Percentiles rank a stretch among this genome's conserved stretches.
Conservation (phyloP, 1,140 invertebrate species). For the Drosophila tani region DNA sequence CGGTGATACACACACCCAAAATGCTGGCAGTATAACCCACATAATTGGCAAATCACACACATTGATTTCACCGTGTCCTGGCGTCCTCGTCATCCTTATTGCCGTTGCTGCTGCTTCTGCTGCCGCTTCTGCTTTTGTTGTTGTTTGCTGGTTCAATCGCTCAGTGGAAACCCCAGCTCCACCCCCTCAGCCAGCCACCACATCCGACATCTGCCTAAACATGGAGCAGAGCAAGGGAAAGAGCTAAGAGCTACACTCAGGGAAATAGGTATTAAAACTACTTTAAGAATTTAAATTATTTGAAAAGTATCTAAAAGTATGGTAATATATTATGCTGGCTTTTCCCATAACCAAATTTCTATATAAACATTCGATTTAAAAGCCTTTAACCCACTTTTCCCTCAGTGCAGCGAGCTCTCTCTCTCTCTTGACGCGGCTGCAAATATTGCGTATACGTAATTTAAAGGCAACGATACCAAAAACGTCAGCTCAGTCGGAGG, state of each 20-base stretch:
- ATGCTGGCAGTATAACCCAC: constrained; percentile 64
- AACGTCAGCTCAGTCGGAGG: constrained; percentile 18
- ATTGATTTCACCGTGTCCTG: constrained; percentile 77
- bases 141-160: constrained; percentile 70
- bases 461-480: constrained; percentile 68
- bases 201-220: constrained; percentile 77
- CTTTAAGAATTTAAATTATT: too few relatives aligned
- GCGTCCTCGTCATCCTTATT: constrained; percentile 50
- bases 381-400: neutral
- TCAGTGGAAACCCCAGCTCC: constrained; percentile 48
- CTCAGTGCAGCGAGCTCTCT: constrained; percentile 33
- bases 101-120: constrained; percentile 25
- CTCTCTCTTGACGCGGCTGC: constrained; percentile 38
- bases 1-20: constrained; percentile 31
- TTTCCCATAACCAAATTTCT: too few relatives aligned
- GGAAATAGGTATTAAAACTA: neutral
- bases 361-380: too few relatives aligned
- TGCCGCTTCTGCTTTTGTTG: constrained; percentile 31
- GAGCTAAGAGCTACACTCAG: constrained; percentile 7
- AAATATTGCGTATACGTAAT: constrained; percentile 76
- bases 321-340: too few relatives aligned
- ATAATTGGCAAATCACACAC: constrained; percentile 82
- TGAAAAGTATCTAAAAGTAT: too few relatives aligned
- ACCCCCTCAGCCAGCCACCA: constrained; percentile 37
- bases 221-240: constrained; percentile 17